Conservation (phyloP, 2,113 vertebrate species). For the Percina caprodes region DNA sequence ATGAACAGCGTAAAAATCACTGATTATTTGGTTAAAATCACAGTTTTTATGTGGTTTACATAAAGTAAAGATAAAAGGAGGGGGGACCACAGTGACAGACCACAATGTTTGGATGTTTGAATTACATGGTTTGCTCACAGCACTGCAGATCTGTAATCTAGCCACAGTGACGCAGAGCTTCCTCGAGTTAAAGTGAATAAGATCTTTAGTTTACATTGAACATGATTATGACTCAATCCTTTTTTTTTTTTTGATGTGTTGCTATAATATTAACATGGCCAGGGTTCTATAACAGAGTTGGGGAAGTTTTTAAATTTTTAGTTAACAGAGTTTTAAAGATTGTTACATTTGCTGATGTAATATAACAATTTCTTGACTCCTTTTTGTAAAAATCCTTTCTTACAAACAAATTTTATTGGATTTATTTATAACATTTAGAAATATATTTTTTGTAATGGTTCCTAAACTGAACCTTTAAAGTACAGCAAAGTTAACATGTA, state of each 20-base stretch:
- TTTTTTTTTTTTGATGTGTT: background rate
- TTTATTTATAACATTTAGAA: background rate
- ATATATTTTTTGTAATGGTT: background rate
- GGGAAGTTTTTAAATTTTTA: background rate
- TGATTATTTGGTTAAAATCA: background rate
- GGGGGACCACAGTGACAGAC: background rate
- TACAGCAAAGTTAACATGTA: background rate
- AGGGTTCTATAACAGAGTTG: background rate
- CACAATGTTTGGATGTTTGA: too few species aligned
- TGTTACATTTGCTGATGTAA: background rate
- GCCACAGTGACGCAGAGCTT: conserved; percentile 12
- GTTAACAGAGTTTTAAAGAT: background rate
- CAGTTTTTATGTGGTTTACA: conserved; percentile 15
- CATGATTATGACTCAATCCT: background rate
- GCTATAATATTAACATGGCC: background rate
- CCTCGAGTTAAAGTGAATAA: conserved; percentile 4
- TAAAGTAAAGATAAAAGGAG: conserved; percentile 40
- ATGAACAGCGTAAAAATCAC: conserved; percentile 36
- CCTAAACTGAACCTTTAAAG: background rate
- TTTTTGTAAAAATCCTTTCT: background rate
- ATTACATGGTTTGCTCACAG: conserved; percentile 9
- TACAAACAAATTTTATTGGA: background rate
- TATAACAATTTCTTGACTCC: background rate
- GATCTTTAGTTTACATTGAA: conserved; percentile 36
- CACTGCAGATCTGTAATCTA: conserved; percentile 42